Percentiles rank a stretch among this genome's conserved stretches.
phyloP scores from a whole-genome alignment of 2,113 vertebrate genomes.

The Malurus cyaneus region DNA sequence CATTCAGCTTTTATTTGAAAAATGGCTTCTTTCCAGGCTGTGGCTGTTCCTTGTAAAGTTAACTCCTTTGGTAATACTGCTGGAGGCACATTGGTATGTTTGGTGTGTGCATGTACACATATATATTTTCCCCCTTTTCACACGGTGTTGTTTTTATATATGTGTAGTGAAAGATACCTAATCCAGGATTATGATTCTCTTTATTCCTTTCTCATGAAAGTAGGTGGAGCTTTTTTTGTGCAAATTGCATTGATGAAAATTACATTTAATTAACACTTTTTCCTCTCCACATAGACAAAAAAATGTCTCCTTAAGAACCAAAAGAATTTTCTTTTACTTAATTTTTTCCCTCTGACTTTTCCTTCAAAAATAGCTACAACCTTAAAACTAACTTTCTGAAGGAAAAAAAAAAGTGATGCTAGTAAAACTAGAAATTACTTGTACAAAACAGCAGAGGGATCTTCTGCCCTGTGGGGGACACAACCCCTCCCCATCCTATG shows the following conservation, averaged over 20 bases:
- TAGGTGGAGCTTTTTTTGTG: constrained; percentile 46
- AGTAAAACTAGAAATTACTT: neutral
- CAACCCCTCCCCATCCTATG: neutral
- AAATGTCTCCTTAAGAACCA: neutral
- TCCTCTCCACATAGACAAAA: neutral
- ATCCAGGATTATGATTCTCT: constrained; percentile 66
- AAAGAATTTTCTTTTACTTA: neutral
- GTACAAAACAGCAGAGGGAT: neutral
- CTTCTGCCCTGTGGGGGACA: neutral
- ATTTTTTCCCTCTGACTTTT: neutral
- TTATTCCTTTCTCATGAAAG: constrained; percentile 66
- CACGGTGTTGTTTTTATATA: constrained; percentile 55
- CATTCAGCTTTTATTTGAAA: constrained; percentile 26
- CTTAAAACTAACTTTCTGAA: neutral
- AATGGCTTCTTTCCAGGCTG: constrained; percentile 32
- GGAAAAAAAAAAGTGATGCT: neutral
- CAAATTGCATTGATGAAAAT: constrained; percentile 32
- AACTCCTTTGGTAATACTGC: constrained; percentile 58
- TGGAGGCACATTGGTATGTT: constrained; percentile 47
- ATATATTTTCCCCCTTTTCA: constrained; percentile 59
- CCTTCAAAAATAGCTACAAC: neutral
- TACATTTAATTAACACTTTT: constrained; percentile 50
- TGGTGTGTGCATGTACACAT: constrained; percentile 36
- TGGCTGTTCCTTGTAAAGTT: constrained; percentile 57
- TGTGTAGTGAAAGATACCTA: constrained; percentile 63